These are phyloP conservation scores for Eudyptes chrysolophus DNA, from an alignment of 2,113 vertebrate genomes.

Conservation along the genomic window DNA sequence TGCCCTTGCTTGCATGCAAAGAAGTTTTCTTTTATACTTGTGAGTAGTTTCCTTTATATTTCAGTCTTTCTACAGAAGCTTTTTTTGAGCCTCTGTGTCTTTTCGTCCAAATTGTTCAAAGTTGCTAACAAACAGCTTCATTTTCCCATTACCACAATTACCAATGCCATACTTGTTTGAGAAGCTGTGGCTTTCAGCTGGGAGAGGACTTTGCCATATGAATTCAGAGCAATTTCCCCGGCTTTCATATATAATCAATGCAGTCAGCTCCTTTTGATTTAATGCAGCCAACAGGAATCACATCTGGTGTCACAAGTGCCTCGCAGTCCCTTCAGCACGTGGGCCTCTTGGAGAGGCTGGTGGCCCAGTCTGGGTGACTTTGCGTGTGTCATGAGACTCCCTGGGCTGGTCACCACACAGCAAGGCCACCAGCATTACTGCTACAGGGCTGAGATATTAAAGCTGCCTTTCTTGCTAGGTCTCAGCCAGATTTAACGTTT, in stretches of 20 bases:
- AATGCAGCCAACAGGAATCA: background rate
- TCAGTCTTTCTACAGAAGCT: background rate
- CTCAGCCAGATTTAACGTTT: background rate
- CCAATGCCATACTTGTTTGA: background rate
- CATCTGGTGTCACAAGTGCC: background rate
- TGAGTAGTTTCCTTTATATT: background rate
- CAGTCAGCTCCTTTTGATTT: background rate
- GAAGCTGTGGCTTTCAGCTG: background rate
- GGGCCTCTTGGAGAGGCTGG: background rate
- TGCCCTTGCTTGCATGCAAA: background rate
- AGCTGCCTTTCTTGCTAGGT: background rate
- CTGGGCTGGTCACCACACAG: background rate
- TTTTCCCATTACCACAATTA: background rate
- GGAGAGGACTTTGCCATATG: background rate
- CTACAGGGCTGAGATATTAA: rapidly evolving
- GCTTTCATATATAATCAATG: background rate
- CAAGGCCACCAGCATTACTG: background rate
- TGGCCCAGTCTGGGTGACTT: background rate
- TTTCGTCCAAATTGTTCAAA: background rate
- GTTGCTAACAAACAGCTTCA: background rate
- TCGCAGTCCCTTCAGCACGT: background rate
- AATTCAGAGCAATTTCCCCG: background rate
- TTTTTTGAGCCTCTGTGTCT: background rate
- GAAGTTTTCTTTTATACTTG: background rate
- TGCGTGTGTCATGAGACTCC: background rate